Percentiles rank a stretch among this genome's conserved stretches.
Conservation (phyloP, 1,140 invertebrate species). For the Eriocheir sinensis region DNA sequence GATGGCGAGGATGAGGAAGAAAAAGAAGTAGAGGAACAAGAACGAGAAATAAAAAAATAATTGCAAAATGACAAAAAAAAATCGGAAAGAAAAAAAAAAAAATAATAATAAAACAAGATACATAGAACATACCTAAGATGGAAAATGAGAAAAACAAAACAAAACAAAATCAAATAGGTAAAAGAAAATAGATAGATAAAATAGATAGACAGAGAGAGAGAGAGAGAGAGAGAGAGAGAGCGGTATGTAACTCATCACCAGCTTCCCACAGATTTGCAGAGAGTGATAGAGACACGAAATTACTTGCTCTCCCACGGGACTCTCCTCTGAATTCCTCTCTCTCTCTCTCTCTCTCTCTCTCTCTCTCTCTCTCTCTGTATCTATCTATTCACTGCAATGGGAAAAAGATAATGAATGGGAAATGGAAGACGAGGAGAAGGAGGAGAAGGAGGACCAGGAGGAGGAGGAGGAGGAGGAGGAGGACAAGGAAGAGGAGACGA, state of each 20-base stretch:
- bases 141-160: not conserved
- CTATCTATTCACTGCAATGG: not conserved
- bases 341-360: too few relatives aligned
- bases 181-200: too few relatives aligned
- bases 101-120: not conserved
- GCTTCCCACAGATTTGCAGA: too few relatives aligned
- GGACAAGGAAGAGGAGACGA: not conserved
- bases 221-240: slow-evolving; percentile 52
- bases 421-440: not conserved
- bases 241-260: not conserved
- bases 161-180: too few relatives aligned
- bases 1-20: too few relatives aligned
- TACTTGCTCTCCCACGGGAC: not conserved
- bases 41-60: too few relatives aligned
- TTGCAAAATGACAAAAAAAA: too few relatives aligned
- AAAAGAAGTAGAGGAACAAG: too few relatives aligned
- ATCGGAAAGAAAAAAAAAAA: too few relatives aligned
- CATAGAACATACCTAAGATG: not conserved
- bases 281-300: not conserved
- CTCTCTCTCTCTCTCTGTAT: too few relatives aligned
- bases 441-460: not conserved
- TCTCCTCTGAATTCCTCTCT: too few relatives aligned
- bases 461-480: not conserved
- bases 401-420: not conserved
- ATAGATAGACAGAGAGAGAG: slow-evolving; percentile 53